Evolutionary conservation across 1,140 invertebrate species (phyloP), one percentile per base, ranked within the genome.

Genomic region (Carposina sasakii): DNA sequence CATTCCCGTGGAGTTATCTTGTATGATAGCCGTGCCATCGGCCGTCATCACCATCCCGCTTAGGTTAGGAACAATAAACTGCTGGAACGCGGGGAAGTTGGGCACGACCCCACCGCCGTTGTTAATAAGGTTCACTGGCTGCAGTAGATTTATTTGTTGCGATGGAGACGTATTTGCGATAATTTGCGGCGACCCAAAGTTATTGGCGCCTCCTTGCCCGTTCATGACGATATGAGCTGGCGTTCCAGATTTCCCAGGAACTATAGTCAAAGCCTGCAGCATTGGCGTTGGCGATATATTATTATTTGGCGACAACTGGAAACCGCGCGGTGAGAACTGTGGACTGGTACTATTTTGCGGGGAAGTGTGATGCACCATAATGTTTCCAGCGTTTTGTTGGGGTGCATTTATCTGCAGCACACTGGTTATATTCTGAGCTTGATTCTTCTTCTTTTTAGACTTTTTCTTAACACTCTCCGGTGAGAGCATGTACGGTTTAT

Each of bases 71-170:
- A 95, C 90, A 37, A 94, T 91, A 60, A 94, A 91, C 63, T 95
- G 93, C 63, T 94, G 93, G 44, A 93, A 92, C 0, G 91, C 89
- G 0, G 91, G 91, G 64, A 93, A 91, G 69, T 93, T 93, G 52
- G 92, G 91, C 34, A 93, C 90, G 48, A 93, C 89, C 6, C 90
- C 89, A 10, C 89, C 88, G 0, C 90, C 85, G 2, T 91, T 90
- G 62, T 93, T 92, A 19, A 93, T 86, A 24, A 92, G 75, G 85
- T 94, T 94, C 12, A 95, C 91, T 1, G 93, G 93, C 68, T 95
- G 93, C 19, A 89, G 78, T 21, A 94, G 75, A 75, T 94, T 93
- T 20, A 94, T 93, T 63, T 92, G 91, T 61, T 92, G 91, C 17
- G 92, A 86, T 19, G 91, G 89, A 55, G 92, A 92, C 0, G 90